Evolutionary conservation across 2,113 vertebrate species (phyloP).

Genomic region (Gobius niger): DNA sequence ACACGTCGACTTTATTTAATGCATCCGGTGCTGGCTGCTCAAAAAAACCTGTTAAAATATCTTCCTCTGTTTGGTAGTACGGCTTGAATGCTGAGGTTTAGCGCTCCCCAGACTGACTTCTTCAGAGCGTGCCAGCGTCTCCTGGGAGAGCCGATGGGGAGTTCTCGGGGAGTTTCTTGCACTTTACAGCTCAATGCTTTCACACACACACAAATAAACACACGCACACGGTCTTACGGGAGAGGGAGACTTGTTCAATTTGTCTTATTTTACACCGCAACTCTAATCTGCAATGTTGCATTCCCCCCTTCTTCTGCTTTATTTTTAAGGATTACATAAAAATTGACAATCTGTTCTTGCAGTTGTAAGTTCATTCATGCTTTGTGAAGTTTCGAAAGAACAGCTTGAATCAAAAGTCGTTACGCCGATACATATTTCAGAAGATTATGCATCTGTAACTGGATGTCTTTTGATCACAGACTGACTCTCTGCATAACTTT

Average conservation of each 20-base stretch:
- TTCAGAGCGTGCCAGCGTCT: constrained; percentile 10
- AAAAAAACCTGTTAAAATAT: not conserved
- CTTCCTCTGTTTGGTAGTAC: not conserved
- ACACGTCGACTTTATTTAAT: not conserved
- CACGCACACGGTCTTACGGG: constrained; percentile 19
- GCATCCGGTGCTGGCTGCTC: not conserved
- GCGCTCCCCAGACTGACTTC: not conserved
- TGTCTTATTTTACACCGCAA: constrained; percentile 31
- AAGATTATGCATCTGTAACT: no score
- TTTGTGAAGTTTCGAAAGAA: not conserved
- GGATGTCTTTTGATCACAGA: no score
- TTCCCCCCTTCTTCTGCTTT: not conserved
- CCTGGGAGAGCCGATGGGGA: constrained; percentile 41
- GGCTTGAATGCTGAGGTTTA: not conserved
- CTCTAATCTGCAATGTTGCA: constrained; percentile 3
- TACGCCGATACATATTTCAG: no score
- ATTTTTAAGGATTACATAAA: not conserved
- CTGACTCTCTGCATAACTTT: no score
- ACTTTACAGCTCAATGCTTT: constrained; percentile 44
- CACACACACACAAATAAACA: no score
- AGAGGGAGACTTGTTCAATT: constrained; percentile 56
- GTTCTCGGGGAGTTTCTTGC: constrained; percentile 44
- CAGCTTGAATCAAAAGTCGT: no score
- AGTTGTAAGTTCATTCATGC: not conserved
- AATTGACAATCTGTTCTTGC: not conserved